A percentile compares a stretch with the other conserved stretches of the same genome.
These are phyloP conservation scores for Notospermus geniculatus DNA, from an alignment of 1,140 invertebrate genomes.

Conservation along the genomic window DNA sequence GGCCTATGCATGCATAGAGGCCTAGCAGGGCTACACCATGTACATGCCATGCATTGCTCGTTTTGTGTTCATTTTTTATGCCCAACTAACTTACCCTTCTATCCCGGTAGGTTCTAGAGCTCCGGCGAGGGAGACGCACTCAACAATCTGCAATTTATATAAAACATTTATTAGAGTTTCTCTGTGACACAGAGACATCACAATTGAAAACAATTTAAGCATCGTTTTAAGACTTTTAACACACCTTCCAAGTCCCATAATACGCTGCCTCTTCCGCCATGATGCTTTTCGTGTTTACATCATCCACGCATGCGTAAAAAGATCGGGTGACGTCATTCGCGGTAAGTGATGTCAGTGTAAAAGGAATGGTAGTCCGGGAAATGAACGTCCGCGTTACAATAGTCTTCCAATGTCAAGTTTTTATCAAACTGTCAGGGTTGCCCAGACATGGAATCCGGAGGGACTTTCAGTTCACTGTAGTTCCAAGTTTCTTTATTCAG, in stretches of 20 bases:
- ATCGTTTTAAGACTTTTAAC: slow-evolving; percentile 8
- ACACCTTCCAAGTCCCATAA: slow-evolving; percentile 53
- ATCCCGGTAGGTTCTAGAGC: slow-evolving; percentile 58
- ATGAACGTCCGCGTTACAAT: too few relatives aligned
- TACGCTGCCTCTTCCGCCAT: slow-evolving; percentile 48
- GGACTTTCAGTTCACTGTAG: too few relatives aligned
- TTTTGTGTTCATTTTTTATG: too few relatives aligned
- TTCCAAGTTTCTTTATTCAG: too few relatives aligned
- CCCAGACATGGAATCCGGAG: too few relatives aligned
- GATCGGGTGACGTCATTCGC: too few relatives aligned
- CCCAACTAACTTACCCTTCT: slow-evolving; percentile 60
- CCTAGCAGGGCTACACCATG: not conserved
- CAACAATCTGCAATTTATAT: slow-evolving; percentile 56
- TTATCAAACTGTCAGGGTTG: too few relatives aligned
- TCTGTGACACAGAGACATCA: slow-evolving; percentile 9
- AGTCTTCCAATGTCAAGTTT: too few relatives aligned
- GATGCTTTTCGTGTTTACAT: slow-evolving; percentile 45
- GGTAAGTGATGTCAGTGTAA: too few relatives aligned
- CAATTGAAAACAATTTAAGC: too few relatives aligned
- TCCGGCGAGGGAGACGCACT: slow-evolving; percentile 57
- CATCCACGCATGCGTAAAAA: slow-evolving; percentile 25
- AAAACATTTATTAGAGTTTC: slow-evolving; percentile 12
- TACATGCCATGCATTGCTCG: not conserved
- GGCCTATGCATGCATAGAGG: too few relatives aligned
- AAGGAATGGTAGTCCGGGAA: too few relatives aligned